Conservation (phyloP, 2,797 vertebrate species). For the Sebastes reedi region DNA sequence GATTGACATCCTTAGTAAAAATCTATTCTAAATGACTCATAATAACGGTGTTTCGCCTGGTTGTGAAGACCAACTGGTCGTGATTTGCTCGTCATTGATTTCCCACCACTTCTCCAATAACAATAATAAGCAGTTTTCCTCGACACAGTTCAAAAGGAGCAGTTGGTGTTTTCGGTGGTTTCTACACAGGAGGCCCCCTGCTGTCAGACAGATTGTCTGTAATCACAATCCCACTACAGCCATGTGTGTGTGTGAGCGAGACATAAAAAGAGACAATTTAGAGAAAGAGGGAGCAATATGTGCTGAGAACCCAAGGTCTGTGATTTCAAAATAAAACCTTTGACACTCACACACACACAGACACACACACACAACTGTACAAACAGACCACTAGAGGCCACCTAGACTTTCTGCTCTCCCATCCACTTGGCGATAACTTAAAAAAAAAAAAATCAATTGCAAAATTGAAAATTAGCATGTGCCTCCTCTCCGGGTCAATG, state of each 20-base stretch:
- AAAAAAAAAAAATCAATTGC: not conserved
- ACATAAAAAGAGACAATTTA: no score
- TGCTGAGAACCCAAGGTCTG: not conserved
- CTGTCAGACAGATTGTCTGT: slow-evolving; percentile 45
- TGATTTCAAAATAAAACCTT: not conserved
- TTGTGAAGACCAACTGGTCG: not conserved
- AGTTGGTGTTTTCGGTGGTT: slow-evolving; percentile 38
- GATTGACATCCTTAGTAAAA: not conserved
- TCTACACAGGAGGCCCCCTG: slow-evolving; percentile 20
- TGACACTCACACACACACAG: not conserved
- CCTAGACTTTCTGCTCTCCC: not conserved
- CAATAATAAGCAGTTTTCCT: not conserved
- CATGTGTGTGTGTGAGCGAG: not conserved
- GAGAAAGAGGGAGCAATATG: not conserved
- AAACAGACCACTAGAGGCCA: not conserved
- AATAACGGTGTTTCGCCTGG: not conserved
- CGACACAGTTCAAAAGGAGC: not conserved
- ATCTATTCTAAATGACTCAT: not conserved
- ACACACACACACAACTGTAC: not conserved
- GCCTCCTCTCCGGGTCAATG: slow-evolving; percentile 21
- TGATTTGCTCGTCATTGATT: not conserved
- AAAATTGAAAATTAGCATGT: not conserved
- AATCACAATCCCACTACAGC: slow-evolving; percentile 34
- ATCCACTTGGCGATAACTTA: no score
- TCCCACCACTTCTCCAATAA: not conserved